These are phyloP conservation scores for Aspidiotus rigidus DNA, from an alignment of 2,888 invertebrate genomes.

Conservation along the genomic window DNA sequence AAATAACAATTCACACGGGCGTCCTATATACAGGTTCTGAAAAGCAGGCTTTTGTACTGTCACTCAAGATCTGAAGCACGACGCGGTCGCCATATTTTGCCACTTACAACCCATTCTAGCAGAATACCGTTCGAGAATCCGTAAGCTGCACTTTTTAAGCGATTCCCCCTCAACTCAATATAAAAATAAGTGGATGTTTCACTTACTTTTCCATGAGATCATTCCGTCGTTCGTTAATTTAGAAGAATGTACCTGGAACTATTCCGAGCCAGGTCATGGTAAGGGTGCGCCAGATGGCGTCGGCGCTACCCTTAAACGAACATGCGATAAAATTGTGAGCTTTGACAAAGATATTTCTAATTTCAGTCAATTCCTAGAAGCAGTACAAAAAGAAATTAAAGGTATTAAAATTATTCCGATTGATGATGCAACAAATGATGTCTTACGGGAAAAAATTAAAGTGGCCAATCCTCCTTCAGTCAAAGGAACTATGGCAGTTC, in stretches of 20 bases:
- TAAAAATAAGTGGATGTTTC: conserved; percentile 39
- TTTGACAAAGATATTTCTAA: neutral
- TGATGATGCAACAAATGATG: neutral
- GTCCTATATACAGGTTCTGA: too few species aligned
- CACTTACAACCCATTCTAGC: too few species aligned
- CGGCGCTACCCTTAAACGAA: conserved; percentile 36
- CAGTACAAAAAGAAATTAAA: neutral
- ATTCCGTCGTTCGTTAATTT: conserved; percentile 13
- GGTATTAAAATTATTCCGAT: neutral
- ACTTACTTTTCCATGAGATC: conserved; percentile 19
- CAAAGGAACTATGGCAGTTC: neutral
- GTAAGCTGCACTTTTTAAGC: conserved; percentile 37
- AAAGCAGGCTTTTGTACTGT: conserved; percentile 36
- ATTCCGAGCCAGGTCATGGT: conserved; percentile 41
- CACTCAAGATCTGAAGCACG: conserved; percentile 39
- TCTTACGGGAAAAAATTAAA: too few species aligned
- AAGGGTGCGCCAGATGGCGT: conserved; percentile 41
- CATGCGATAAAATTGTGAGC: neutral
- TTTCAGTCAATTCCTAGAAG: neutral
- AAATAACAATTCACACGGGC: neutral
- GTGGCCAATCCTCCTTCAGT: too few species aligned
- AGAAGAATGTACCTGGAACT: conserved; percentile 39
- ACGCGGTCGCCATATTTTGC: conserved; percentile 40
- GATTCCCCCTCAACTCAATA: conserved; percentile 41
- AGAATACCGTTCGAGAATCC: conserved; percentile 23